phyloP scores from a whole-genome alignment of 2,797 vertebrate species.

The Hyperoplus lanceolatus region DNA sequence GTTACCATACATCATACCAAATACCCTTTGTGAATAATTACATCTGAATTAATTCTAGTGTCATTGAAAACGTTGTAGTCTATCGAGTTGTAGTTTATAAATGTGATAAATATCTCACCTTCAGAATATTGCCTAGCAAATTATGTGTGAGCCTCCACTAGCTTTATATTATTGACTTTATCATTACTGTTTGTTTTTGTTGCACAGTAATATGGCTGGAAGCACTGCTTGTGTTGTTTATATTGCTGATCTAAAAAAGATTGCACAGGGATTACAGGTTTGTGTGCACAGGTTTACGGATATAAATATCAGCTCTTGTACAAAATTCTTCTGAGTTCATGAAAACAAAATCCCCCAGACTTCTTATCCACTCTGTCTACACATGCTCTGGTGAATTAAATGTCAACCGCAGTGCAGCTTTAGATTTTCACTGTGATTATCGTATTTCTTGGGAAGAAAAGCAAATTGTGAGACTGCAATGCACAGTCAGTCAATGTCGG shows the following conservation, averaged over 20 bases:
- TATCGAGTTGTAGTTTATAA: neutral
- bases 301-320: slow-evolving; percentile 2
- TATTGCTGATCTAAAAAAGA: neutral
- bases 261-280: neutral
- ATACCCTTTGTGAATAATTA: neutral
- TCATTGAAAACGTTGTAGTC: neutral
- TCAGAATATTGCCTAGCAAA: neutral
- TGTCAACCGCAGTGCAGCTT: neutral
- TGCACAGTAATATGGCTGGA: neutral
- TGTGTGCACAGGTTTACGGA: neutral
- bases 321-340: neutral
- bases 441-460: slow-evolving; percentile 16
- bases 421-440: slow-evolving; percentile 23
- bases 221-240: neutral
- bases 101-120: neutral
- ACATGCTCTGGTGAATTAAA: neutral
- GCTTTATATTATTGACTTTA: neutral
- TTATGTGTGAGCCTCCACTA: neutral
- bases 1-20: neutral
- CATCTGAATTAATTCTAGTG: neutral
- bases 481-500: neutral
- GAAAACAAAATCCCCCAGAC: neutral
- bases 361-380: neutral
- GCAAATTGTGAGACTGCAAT: neutral
- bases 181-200: slow-evolving; percentile 5